Evolutionary conservation across 2,797 vertebrate species (phyloP), one percentile per base, ranked within the genome.

Genomic region (Valencia hispanica): DNA sequence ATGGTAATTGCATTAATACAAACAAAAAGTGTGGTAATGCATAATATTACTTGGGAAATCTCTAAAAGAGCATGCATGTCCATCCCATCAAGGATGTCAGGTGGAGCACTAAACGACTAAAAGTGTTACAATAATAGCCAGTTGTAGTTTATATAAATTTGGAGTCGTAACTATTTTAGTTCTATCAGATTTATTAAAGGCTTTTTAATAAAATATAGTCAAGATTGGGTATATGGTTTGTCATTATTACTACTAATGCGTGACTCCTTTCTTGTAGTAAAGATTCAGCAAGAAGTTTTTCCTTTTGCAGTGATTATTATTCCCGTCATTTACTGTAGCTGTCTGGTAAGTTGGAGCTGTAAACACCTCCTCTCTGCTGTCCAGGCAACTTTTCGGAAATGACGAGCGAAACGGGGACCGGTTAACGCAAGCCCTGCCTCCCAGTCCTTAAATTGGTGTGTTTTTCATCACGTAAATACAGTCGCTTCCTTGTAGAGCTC

Each of bases 381-480:
- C 14, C 9, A 22, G 36, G 72, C 32, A 17, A 59, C 15, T 30
- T 18, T 32, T 70, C 72, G 84, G 91, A 94, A 91, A 82, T 94
- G 88, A 93, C 92, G 90, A 32, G 36, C 39, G 27, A 32, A 30
- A 32, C 5, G 34, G 69, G 82, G 86, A 50, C 39, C 51, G 79
- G 71, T 81, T 12, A 22, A 14, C 39, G 25, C 30, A 32, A 43
- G 73, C 70, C 87, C 90, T 10, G 79, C 84, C 70, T 36, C 70
- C 66, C 20, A 10, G 11, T 14, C 8, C 63, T 30, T 47, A n/a
- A 76, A n/a, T 47, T 7, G 15, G 36, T 51, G 36, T 20, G 32
- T 55, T 63, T 71, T 71, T 27, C 36, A 9, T 30, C 65, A 22
- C 27, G 20, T 81, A 87, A 83, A 81, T 25, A n/a, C 48, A 0